These are phyloP conservation scores for Pelosia muscerda DNA, from an alignment of 2,888 invertebrate species.

Conservation along the genomic window DNA sequence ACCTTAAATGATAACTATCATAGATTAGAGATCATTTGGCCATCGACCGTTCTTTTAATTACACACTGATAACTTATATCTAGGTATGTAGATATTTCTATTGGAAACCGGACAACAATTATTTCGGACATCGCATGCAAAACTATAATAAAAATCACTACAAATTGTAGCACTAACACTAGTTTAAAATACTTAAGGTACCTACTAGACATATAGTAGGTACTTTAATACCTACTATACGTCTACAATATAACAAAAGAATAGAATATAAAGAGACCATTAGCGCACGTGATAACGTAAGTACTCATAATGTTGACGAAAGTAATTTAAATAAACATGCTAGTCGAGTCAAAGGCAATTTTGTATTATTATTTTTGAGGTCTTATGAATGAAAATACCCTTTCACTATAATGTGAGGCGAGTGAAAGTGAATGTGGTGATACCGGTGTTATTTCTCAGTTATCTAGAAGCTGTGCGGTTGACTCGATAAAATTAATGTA, in stretches of 20 bases:
- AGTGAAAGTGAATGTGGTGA: constrained; percentile 47
- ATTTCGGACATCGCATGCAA: not conserved
- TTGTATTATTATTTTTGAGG: constrained; percentile 18
- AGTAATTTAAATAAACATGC: constrained; percentile 9
- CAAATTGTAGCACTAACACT: not conserved
- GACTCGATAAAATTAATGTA: not conserved
- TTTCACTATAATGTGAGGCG: constrained; percentile 42
- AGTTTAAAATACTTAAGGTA: not conserved
- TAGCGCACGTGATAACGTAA: not conserved
- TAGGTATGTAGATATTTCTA: not conserved
- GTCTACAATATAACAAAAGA: not conserved
- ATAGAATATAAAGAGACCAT: not conserved
- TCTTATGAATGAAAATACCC: constrained; percentile 44
- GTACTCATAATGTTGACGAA: not conserved
- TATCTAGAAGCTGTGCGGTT: constrained; percentile 10
- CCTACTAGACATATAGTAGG: no score
- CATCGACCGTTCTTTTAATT: constrained; percentile 43
- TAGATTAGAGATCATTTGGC: constrained; percentile 46
- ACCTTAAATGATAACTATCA: constrained; percentile 25
- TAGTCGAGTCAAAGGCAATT: not conserved
- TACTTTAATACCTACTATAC: no score
- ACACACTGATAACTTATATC: constrained; percentile 32
- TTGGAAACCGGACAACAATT: constrained; percentile 2
- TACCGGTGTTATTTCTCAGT: constrained; percentile 26
- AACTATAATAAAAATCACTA: not conserved